Base-by-base conservation (phyloP, 2,888 invertebrate species). In the Eucriotettix oculatus region DNA sequence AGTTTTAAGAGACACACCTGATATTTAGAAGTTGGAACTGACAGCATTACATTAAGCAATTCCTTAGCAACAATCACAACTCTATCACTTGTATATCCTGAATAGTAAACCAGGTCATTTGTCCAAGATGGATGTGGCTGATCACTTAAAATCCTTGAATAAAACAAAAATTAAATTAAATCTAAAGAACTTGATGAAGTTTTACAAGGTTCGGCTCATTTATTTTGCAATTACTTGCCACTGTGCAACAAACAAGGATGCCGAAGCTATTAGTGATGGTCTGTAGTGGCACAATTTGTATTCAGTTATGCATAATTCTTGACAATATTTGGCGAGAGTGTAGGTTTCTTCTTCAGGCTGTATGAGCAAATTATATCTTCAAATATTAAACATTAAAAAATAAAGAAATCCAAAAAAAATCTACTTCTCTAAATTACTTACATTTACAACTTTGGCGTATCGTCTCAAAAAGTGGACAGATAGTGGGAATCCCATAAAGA, bases 401-500 rank as follows among this genome's bases (percentile, higher is more conserved):
- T 7, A n/a, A n/a, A 5, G 2, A 9, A 12, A 48, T 14, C 2
- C 5, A 7, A n/a, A 5, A 48, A 14, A 5, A 2, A 7, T 29
- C 29, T n/a, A n/a, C n/a, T n/a, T n/a, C n/a, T n/a, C n/a, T n/a
- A n/a, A n/a, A n/a, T 29, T 29, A 62, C 61, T 58, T 56, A 66
- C 63, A 59, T 59, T 17, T 62, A 66, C 63, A 58, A 66, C 76
- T 73, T 81, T 83, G 54, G 81, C 80, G 68, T 78, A 87, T 76
- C 96, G 83, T 64, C 97, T 79, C 53, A 97, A 77, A 71, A 98
- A 98, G 69, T 89, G 90, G 48, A 97, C 78, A 0, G 94, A 87
- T 61, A 92, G 78, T 0, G 98, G 96, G 66, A 88, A 81, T 10
- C 92, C 88, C 59, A 98, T 78, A 66, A 85, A 84, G 72, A 87